Conservation (phyloP, 2,888 invertebrate species). For the Plebejus melissa region DNA sequence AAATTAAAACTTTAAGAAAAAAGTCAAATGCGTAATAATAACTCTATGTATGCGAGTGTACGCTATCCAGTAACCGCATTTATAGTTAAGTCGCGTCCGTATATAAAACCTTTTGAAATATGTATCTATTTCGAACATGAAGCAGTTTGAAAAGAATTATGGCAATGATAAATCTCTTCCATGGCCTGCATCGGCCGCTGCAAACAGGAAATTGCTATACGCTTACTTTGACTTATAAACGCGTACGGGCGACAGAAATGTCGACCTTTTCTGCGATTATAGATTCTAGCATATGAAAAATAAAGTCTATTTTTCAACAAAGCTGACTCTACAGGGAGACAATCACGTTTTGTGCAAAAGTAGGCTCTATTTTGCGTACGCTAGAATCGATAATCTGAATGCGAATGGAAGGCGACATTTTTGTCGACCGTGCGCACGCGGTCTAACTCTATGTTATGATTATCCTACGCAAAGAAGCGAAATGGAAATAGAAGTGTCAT, state of each 20-base stretch:
- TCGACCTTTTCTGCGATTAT: neutral
- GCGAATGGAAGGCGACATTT: neutral
- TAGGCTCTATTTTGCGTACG: neutral
- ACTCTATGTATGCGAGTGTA: neutral
- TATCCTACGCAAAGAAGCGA: neutral
- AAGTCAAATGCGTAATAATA: neutral
- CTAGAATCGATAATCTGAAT: neutral
- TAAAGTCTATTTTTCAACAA: neutral
- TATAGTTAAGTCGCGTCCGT: neutral
- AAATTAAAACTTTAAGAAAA: neutral
- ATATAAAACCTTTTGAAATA: slow-evolving; percentile 17
- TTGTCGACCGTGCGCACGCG: neutral
- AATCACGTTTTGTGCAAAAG: neutral
- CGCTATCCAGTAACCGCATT: neutral
- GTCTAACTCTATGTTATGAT: neutral
- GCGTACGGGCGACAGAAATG: neutral
- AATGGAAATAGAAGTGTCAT: slow-evolving; percentile 1
- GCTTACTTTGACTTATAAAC: slow-evolving; percentile 3
- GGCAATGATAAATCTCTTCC: slow-evolving; percentile 7
- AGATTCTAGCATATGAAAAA: neutral
- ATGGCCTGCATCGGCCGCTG: slow-evolving; percentile 8
- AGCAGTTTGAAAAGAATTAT: slow-evolving; percentile 26
- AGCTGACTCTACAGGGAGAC: neutral
- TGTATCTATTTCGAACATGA: slow-evolving; percentile 19
- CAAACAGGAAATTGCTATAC: slow-evolving; percentile 4